These are phyloP conservation scores for Rhynchonycteris naso DNA, from an alignment of 2,797 vertebrate species.

Conservation along the genomic window DNA sequence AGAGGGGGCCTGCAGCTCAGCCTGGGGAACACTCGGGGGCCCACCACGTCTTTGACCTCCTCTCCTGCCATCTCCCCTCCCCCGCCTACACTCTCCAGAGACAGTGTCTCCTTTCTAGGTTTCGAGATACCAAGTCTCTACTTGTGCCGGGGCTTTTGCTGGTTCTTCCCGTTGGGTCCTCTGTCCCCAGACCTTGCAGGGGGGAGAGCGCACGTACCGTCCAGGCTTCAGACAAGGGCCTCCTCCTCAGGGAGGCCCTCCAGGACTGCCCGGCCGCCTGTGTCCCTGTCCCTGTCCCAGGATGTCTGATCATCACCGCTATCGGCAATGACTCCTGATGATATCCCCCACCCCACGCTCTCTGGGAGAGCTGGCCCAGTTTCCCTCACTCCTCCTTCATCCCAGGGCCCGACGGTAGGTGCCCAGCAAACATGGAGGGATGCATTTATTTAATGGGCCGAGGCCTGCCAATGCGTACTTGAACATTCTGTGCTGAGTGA, in stretches of 20 bases:
- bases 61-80: not conserved
- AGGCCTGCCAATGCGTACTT: accelerated
- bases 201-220: not conserved
- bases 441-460: not conserved
- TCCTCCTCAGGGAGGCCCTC: not conserved
- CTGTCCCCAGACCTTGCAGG: not conserved
- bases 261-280: no score
- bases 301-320: not conserved
- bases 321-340: not conserved
- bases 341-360: not conserved
- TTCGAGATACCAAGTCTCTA: not conserved
- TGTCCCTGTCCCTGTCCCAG: not conserved
- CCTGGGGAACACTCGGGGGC: not conserved
- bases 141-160: not conserved
- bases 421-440: not conserved
- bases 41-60: no score
- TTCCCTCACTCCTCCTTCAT: not conserved
- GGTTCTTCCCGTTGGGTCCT: not conserved
- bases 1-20: not conserved
- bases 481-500: not conserved
- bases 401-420: not conserved
- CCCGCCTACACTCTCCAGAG: not conserved
- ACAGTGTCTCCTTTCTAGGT: not conserved
- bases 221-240: not conserved
- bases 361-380: not conserved